Percentiles rank a stretch among this genome's conserved stretches.
phyloP scores from a whole-genome alignment of 2,888 invertebrate species.

The Frankliniella fusca region DNA sequence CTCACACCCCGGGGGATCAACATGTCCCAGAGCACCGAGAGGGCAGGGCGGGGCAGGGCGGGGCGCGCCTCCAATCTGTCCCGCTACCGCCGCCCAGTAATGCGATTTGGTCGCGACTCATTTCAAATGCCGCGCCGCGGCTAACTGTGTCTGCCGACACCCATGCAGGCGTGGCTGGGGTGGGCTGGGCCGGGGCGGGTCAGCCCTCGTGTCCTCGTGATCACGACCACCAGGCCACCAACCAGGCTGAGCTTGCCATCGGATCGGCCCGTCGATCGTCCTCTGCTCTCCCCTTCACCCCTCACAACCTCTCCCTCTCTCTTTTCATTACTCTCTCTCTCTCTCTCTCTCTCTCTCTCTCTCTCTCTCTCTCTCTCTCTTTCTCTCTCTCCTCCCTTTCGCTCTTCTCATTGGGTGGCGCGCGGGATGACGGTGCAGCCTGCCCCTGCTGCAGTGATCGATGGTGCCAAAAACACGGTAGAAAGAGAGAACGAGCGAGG shows the following conservation, averaged over 20 bases:
- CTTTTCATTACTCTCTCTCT: background rate
- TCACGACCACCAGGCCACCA: no score
- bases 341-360: background rate
- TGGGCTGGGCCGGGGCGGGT: no score
- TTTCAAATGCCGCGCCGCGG: no score
- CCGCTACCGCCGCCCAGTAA: no score
- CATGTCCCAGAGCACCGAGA: constrained; percentile 43
- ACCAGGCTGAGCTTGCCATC: no score
- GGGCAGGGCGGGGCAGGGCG: background rate
- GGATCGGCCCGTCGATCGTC: no score
- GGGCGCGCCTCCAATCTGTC: background rate
- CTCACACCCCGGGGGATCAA: constrained; percentile 47
- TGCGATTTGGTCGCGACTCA: no score
- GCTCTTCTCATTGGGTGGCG: constrained; percentile 41
- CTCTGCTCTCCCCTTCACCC: no score
- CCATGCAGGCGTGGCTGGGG: no score
- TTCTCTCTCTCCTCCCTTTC: constrained; percentile 39
- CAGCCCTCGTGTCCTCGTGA: no score
- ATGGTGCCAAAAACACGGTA: constrained; percentile 39
- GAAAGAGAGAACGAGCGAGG: background rate
- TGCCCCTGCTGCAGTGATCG: background rate
- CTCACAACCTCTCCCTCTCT: background rate
- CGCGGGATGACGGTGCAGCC: constrained; percentile 39
- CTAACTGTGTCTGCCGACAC: no score
- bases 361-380: background rate